Base-by-base conservation (phyloP, 30 jellyfish, hydroid and myxozoan genomes). In the Chironex yamaguchii region DNA sequence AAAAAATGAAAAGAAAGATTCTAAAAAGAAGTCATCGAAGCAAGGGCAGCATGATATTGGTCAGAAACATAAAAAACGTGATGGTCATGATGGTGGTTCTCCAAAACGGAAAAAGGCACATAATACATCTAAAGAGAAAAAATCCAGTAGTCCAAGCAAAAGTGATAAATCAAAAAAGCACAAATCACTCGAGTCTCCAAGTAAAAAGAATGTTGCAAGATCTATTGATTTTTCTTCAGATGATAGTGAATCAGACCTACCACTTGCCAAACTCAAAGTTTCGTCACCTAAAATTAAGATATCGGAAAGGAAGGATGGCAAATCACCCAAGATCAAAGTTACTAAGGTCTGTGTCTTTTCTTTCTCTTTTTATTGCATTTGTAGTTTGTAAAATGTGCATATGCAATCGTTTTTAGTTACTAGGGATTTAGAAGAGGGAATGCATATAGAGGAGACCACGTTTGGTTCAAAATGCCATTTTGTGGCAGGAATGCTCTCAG, bases 171-270 rank as follows among this genome's bases (percentile, higher is more conserved):
- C 26, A 58, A 58, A 58, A 13, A n/a, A 58, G 12, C 24, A 4
- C 11, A 58, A 13, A 22, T 4, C 11, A 24, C 4, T 4, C 11
- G 31, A 4, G 4, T 4, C 25, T 13, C 31, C 11, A 58, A 58
- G 31, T n/a, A 58, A 58, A 58, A 17, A 34, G 2, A 73, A 73
- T 35, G 82, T 17, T 36, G 34, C 21, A 29, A 50, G 20, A 11
- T 1, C 21, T 1, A 69, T 84, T 14, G 62, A 67, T 17, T 24
- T 75, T 3, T n/a, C 87, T 1, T 63, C 91, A 50, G 24, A 58
- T 13, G 33, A 58, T n/a, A 13, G 33, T 24, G 24, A 58, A 22
- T 4, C 73, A 58, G 73, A 58, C 6, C 12, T 24, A 12, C 31
- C 73, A 58, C 6, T 24, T 4, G 4, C 24, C 31, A 58, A 58